Percentiles rank a stretch among this genome's conserved stretches.
phyloP scores from a whole-genome alignment of 2,888 invertebrate genomes.

The Alloscopus bannaensis region DNA sequence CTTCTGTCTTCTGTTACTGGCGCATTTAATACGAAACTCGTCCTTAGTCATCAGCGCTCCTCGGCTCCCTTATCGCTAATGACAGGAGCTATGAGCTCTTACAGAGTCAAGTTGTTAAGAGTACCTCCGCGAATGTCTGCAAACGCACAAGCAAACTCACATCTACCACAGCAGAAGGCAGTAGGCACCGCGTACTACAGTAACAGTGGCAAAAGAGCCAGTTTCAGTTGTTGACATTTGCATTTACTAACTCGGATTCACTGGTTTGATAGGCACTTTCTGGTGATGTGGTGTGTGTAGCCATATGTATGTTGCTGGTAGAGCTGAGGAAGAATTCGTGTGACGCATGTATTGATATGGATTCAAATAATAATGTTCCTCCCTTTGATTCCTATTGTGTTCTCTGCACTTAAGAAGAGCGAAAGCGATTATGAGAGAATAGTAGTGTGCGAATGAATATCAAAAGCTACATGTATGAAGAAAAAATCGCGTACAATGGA shows the following conservation, averaged over 20 bases:
- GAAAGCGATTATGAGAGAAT: not conserved
- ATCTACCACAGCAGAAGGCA: no score
- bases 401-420: not conserved
- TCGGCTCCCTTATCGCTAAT: conserved; percentile 22
- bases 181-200: no score
- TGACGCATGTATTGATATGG: not conserved
- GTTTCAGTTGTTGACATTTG: not conserved
- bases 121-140: conserved; percentile 2
- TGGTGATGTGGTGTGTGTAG: not conserved
- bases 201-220: not conserved
- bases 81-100: no score
- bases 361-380: not conserved
- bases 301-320: no score
- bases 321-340: no score
- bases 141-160: not conserved
- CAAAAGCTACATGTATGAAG: no score
- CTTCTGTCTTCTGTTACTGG: not conserved
- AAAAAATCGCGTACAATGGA: no score
- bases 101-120: no score
- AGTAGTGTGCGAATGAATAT: not conserved
- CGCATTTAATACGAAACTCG: not conserved
- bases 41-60: conserved; percentile 5
- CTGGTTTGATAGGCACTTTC: not conserved
- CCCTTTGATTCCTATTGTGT: not conserved
- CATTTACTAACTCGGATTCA: conserved; percentile 1